Evolutionary conservation across 2,797 vertebrate species (phyloP), one percentile per base, ranked within the genome.

Genomic region (Amblyopsis hoosieri): DNA sequence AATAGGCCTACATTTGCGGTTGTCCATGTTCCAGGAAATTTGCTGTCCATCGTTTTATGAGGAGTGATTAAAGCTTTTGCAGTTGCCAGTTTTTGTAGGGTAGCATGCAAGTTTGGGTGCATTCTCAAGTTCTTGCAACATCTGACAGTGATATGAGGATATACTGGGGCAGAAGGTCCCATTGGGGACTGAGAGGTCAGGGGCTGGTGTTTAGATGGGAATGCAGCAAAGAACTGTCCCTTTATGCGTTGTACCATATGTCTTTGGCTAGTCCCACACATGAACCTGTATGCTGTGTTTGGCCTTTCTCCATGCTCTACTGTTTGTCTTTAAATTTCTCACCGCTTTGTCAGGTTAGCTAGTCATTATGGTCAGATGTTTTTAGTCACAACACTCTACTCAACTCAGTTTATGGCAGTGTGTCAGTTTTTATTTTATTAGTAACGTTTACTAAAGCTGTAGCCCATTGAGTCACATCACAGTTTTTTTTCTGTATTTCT

Each of bases 61-160:
- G 13, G 13, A 9, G 7, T 33, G 54, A 31, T 37, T 13, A 12
- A 37, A 33, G 23, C 19, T 19, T 48, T 37, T 3, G 14, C 10
- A 57, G 3, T 23, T 11, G 29, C 5, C 8, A 54, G 37, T n/a
- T 53, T 48, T 46, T 2, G 23, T 11, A 2, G 6, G 42, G 45
- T 10, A 48, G 13, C 47, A 51, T 12, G 45, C 29, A 19, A 42
- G 8, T 48, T 8, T 23, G 1, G 53, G 2, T 37, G 17, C 54
- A 77, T 71, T 73, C 61, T 76, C 62, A 57, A 23, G 56, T 60
- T 72, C 66, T 69, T 78, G 76, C 57, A 68, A 75, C 67, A 76
- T 79, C 54, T 76, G 57, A 17, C 71, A 75, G 64, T 74, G 63
- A 71, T 70, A 49, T 79, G 66, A 60, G 54, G 57, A 72, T 57